A percentile compares a stretch with the other conserved stretches of the same genome.
Evolutionary conservation across 2,113 vertebrate genomes (phyloP).

Genomic region (Lucifuga dentata): DNA sequence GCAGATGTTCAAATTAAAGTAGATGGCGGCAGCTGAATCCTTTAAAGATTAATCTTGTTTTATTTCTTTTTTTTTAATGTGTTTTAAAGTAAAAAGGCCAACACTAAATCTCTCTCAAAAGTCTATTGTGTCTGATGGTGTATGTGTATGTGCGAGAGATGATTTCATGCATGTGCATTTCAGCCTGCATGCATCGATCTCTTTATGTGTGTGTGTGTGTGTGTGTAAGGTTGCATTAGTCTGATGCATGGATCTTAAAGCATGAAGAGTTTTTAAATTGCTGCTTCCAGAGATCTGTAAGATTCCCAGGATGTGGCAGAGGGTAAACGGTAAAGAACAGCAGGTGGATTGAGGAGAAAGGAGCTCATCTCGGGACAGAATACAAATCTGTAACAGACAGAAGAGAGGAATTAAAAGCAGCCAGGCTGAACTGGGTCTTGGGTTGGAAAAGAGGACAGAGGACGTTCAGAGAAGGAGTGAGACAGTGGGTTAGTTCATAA

Average conservation of each 20-base stretch:
- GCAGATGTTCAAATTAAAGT: constrained; percentile 35
- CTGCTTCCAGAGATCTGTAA: constrained; percentile 46
- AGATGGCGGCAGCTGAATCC: constrained; percentile 21
- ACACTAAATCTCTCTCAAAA: constrained; percentile 17
- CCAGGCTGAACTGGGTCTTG: constrained; percentile 37
- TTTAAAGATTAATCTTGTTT: constrained; percentile 5
- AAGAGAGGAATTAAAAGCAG: constrained; percentile 44
- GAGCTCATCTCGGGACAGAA: constrained; percentile 16
- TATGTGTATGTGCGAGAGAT: not conserved
- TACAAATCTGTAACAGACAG: constrained; percentile 47
- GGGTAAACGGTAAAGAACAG: constrained; percentile 53
- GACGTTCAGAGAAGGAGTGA: constrained; percentile 59
- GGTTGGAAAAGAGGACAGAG: constrained; percentile 56
- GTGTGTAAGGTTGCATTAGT: constrained; percentile 26
- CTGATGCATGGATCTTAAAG: too few relatives aligned
- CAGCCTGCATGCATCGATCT: not conserved
- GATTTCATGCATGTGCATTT: not conserved
- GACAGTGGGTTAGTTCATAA: constrained; percentile 53
- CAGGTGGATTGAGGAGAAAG: constrained; percentile 47
- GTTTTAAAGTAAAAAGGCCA: constrained; percentile 20
- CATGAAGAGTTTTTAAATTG: constrained; percentile 50
- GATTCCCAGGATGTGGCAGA: constrained; percentile 38
- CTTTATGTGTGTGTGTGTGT: not conserved
- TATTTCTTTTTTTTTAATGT: constrained; percentile 20
- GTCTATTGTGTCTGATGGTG: not conserved